Base-by-base conservation (phyloP, 2,113 vertebrate species). In the Monopterus albus region DNA sequence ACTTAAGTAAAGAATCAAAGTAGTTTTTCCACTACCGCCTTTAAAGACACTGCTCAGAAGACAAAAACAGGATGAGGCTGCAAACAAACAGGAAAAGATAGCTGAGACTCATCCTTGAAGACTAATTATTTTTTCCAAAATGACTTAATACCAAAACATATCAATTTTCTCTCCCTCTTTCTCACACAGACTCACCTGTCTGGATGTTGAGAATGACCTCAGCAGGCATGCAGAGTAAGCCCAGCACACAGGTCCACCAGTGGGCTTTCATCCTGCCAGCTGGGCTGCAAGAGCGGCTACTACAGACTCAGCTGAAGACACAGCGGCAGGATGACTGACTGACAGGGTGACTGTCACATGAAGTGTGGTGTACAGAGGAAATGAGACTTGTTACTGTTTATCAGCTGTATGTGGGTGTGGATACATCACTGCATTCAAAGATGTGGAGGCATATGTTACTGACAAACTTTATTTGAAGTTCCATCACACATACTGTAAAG, bases 211-310 rank as follows among this genome's bases (percentile, higher is more conserved):
- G 43, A 4, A 18, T 53, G 0, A 56, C 70, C 25, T 14, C 56
- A 8, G 67, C 65, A 29, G 70, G 50, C 59, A 73, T 71, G 64
- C 69, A 88, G 47, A 90, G 39, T 33, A 91, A 49, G 15, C 75
- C 85, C 53, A 88, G 20, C 55, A 88, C 25, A 21, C 45, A 81
- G 58, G 68, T 71, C 79, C 86, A 90, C 74, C 76, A 65, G 26
- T 58, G 26, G 45, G 39, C 70, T 25, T 52, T 56, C 86, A 91
- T 91, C 67, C 56, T 28, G 60, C 29, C 11, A 7, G 29, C 25
- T 8, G 45, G 18, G 35, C 55, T 68, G 49, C 73, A 60, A n/a
- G 7, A 21, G 28, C 1, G 47, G 28, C 33, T 21, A 2, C 20
- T 0, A 1, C 29, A 50, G 18, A 47, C 17, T 40, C 15, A 62